These are phyloP conservation scores for Drosophila micromelanica DNA, from an alignment of 1,140 invertebrate species.

Conservation along the genomic window DNA sequence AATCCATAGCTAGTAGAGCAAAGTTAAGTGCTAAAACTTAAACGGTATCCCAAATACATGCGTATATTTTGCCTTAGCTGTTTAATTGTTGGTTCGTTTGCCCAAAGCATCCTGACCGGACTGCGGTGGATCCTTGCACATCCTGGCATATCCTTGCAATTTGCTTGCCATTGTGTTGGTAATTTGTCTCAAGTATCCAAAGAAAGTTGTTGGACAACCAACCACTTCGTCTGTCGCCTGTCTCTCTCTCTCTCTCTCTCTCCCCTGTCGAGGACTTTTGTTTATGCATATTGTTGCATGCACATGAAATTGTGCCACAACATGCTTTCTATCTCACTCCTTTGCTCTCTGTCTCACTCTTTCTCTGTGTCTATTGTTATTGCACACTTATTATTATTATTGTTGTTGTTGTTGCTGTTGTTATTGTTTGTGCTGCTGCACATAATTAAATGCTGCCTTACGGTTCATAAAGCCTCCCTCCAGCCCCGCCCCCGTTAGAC, in stretches of 20 bases:
- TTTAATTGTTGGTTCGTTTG: constrained; percentile 69
- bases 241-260: background rate
- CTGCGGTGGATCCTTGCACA: constrained; percentile 22
- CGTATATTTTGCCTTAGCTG: constrained; percentile 38
- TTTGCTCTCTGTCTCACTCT: background rate
- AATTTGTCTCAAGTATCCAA: constrained; percentile 74
- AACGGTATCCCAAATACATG: constrained; percentile 41
- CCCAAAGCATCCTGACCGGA: constrained; percentile 12
- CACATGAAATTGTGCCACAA: background rate
- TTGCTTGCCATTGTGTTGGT: constrained; percentile 56
- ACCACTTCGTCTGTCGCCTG: background rate
- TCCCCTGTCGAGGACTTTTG: background rate
- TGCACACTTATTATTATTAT: constrained; percentile 64
- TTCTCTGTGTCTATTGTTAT: constrained; percentile 50
- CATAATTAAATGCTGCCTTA: constrained; percentile 70
- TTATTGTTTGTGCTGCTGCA: constrained; percentile 36
- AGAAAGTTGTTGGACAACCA: constrained; percentile 14
- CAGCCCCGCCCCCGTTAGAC: background rate
- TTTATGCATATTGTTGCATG: constrained; percentile 10
- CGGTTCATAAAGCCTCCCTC: background rate
- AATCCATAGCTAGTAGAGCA: constrained; percentile 65
- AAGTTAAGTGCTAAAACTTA: constrained; percentile 77
- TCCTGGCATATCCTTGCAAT: constrained; percentile 41
- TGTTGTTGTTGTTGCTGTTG: constrained; percentile 39
- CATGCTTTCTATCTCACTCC: background rate